Conservation (phyloP, 2,113 vertebrate genomes). For the Athene noctua region DNA sequence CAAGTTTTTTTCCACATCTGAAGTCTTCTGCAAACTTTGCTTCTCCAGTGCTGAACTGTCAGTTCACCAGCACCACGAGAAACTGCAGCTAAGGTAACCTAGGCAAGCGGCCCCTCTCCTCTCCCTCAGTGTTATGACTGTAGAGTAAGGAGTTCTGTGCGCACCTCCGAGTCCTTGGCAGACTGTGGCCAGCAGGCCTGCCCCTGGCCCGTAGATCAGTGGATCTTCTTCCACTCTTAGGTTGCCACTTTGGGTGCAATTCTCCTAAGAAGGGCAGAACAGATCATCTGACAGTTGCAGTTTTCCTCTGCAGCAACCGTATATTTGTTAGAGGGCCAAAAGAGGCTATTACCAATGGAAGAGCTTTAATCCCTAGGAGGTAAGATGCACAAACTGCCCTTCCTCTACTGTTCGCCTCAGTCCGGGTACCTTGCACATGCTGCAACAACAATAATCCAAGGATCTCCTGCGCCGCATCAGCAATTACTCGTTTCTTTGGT, state of each 20-base stretch:
- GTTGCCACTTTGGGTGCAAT: not conserved
- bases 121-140: not conserved
- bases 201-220: rapidly evolving
- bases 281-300: not conserved
- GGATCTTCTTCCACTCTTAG: not conserved
- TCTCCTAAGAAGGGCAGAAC: not conserved
- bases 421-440: rapidly evolving
- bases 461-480: not conserved
- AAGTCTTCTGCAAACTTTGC: not conserved
- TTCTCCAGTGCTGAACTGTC: rapidly evolving
- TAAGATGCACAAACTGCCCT: rapidly evolving
- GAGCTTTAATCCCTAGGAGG: not conserved
- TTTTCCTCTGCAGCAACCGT: not conserved
- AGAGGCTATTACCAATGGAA: not conserved
- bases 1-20: rapidly evolving
- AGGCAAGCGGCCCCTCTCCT: not conserved
- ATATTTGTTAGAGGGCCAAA: no score
- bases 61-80: not conserved
- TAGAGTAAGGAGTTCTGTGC: rapidly evolving
- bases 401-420: not conserved
- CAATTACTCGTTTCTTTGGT: not conserved
- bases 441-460: not conserved
- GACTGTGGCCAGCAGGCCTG: not conserved
- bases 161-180: not conserved
- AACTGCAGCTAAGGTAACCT: rapidly evolving